Conservation (phyloP, 2,888 invertebrate genomes). For the Acleris cristana region DNA sequence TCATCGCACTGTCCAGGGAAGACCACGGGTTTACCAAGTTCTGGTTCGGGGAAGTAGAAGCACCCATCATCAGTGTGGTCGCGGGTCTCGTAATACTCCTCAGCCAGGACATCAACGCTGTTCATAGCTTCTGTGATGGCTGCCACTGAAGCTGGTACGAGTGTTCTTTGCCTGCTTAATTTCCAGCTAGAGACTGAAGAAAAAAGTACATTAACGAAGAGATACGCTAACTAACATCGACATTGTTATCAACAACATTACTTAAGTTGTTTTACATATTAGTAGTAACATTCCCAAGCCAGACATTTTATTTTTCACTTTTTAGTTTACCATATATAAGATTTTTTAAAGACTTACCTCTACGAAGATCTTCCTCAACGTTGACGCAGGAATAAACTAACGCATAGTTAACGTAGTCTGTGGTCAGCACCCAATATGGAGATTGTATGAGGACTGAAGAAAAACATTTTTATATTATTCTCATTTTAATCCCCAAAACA, state of each 20-base stretch:
- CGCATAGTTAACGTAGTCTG: conserved; percentile 82
- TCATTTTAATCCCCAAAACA: neutral
- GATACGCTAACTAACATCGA: no score
- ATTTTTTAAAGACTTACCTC: conserved; percentile 30
- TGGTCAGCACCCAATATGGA: conserved; percentile 77
- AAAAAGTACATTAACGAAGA: neutral
- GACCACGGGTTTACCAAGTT: conserved; percentile 63
- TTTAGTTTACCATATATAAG: no score
- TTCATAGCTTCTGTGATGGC: conserved; percentile 52
- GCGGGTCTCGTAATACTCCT: conserved; percentile 56
- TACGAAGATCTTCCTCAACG: conserved; percentile 18
- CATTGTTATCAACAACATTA: no score
- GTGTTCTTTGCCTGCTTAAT: conserved; percentile 53
- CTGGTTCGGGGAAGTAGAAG: conserved; percentile 70
- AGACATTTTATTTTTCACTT: no score
- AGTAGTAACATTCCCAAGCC: no score
- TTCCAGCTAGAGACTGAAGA: conserved; percentile 67
- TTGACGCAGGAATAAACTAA: conserved; percentile 56
- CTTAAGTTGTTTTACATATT: no score
- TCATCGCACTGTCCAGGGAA: conserved; percentile 61
- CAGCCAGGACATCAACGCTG: conserved; percentile 56
- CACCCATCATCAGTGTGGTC: conserved; percentile 61
- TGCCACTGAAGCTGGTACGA: conserved; percentile 44
- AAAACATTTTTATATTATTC: neutral
- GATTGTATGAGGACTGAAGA: conserved; percentile 30